Conservation (phyloP, 2,113 vertebrate species). For the Galeopterus variegatus region DNA sequence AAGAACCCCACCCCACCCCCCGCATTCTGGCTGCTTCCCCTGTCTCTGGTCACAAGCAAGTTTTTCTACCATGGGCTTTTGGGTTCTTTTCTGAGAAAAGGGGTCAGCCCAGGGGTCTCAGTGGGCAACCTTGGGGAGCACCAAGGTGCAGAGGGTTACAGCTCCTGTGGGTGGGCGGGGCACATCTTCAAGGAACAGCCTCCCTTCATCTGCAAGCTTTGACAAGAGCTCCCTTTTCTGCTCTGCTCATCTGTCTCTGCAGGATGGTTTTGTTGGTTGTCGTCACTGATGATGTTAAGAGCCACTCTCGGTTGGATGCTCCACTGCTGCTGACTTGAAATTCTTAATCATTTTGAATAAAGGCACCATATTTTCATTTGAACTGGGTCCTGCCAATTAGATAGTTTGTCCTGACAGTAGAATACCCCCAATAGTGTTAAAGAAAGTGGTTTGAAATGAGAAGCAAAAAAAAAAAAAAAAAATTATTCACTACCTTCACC, state of each 20-base stretch:
- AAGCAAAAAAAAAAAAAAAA: neutral
- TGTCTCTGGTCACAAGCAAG: neutral
- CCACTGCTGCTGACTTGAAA: neutral
- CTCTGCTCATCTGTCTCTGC: neutral
- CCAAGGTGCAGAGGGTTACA: neutral
- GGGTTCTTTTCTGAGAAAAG: neutral
- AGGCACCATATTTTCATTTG: neutral
- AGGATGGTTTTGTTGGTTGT: no score
- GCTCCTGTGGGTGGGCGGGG: neutral
- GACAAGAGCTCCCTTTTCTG: no score
- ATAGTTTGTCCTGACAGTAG: neutral
- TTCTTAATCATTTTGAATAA: neutral
- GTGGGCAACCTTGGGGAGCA: neutral
- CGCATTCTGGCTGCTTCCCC: neutral
- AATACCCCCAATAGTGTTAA: no score
- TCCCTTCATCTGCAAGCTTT: fast-evolving
- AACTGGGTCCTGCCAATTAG: no score
- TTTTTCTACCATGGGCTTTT: neutral
- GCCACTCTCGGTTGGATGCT: no score
- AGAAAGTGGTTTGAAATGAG: neutral
- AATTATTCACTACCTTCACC: fast-evolving
- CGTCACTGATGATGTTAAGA: neutral
- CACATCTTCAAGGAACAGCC: neutral
- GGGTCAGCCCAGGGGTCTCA: neutral
- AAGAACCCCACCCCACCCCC: neutral